These are phyloP conservation scores for Halcyon smyrnensis DNA, from an alignment of 2,797 vertebrate genomes.

Conservation along the genomic window DNA sequence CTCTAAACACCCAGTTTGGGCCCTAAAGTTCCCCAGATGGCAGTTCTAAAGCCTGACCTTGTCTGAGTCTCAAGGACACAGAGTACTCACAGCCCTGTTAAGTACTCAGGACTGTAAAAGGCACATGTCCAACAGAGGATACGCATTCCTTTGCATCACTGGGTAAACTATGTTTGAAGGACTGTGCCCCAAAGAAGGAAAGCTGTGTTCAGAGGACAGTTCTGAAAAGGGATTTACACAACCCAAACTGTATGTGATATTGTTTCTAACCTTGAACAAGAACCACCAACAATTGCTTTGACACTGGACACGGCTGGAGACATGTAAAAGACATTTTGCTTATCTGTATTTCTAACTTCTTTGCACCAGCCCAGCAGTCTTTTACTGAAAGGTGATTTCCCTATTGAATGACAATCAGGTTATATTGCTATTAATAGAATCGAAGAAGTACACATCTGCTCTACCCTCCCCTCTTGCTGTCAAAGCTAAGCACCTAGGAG, in stretches of 20 bases:
- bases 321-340: background rate
- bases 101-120: background rate
- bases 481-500: constrained; percentile 55
- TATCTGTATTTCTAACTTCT: background rate
- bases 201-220: background rate
- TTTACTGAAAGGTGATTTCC: constrained; percentile 51
- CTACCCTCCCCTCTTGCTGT: background rate
- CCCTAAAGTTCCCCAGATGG: background rate
- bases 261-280: background rate
- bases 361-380: background rate
- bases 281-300: background rate
- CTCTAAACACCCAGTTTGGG: background rate
- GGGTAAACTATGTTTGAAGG: background rate
- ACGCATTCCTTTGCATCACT: background rate
- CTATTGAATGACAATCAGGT: constrained; percentile 56
- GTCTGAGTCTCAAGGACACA: background rate
- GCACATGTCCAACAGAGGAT: background rate
- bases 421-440: constrained; percentile 57
- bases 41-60: background rate
- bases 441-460: constrained; percentile 57
- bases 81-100: background rate
- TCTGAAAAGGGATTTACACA: background rate
- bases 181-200: accelerated
- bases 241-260: background rate
- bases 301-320: background rate